Conservation (phyloP, 2,113 vertebrate species). For the Platycercus adscitus region DNA sequence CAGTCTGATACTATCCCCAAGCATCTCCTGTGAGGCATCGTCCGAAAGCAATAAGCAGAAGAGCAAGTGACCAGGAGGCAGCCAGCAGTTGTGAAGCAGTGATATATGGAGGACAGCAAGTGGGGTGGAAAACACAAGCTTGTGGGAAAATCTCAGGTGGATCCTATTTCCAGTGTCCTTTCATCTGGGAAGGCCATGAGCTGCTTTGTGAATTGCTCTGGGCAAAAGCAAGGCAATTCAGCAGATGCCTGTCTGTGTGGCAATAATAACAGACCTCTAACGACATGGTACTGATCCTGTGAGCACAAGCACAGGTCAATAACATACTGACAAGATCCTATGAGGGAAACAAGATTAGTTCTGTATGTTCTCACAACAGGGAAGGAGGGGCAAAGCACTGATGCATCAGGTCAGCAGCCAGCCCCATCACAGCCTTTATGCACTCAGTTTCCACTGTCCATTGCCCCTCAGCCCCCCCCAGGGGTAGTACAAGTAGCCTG, state of each 20-base stretch:
- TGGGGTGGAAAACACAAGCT: neutral
- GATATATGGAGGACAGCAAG: neutral
- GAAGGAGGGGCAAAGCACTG: neutral
- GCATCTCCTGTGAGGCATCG: neutral
- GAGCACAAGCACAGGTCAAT: neutral
- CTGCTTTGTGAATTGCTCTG: neutral
- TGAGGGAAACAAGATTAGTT: neutral
- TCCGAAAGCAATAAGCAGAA: neutral
- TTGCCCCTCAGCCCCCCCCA: neutral
- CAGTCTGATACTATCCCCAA: neutral
- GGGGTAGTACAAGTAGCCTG: neutral
- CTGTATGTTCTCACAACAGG: neutral
- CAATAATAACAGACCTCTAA: neutral
- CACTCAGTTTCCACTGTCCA: no score
- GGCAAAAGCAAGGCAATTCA: neutral
- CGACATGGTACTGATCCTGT: neutral
- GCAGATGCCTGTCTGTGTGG: no score
- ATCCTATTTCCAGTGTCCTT: neutral
- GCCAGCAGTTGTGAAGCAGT: neutral
- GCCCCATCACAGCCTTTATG: neutral
- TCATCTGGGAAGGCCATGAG: neutral
- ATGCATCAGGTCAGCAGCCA: neutral
- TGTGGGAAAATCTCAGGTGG: neutral
- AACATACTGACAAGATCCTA: no score
- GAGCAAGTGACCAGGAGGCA: neutral